A percentile compares a stretch with the other conserved stretches of the same genome.
Conservation (phyloP, 2,888 invertebrate genomes). For the Lysandra bellargus region DNA sequence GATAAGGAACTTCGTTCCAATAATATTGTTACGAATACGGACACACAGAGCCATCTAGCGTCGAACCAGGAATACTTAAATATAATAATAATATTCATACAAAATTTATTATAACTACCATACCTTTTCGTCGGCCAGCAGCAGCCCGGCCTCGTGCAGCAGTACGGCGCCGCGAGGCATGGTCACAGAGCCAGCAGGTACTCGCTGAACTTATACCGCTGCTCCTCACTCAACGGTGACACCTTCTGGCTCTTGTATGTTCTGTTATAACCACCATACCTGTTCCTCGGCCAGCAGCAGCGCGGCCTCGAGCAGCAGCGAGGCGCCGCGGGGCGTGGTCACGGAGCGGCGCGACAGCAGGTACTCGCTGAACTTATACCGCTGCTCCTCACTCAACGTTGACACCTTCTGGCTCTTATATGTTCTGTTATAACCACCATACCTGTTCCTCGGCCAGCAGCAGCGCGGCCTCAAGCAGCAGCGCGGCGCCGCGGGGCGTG, state of each 20-base stretch:
- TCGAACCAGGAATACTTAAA: too few species aligned
- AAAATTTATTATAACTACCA: too few species aligned
- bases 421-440: constrained; percentile 63
- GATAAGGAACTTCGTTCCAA: too few species aligned
- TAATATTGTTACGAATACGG: too few species aligned
- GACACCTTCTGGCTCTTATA: constrained; percentile 61
- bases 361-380: constrained; percentile 94
- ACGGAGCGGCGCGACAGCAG: constrained; percentile 94
- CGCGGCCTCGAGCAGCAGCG: constrained; percentile 89
- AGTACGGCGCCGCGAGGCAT: too few species aligned
- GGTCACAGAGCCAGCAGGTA: constrained; percentile 83
- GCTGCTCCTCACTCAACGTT: constrained; percentile 88
- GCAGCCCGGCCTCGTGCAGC: too few species aligned
- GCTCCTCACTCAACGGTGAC: constrained; percentile 85
- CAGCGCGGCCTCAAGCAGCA: constrained; percentile 88
- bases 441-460: constrained; percentile 85
- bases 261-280: constrained; percentile 61
- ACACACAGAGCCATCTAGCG: too few species aligned
- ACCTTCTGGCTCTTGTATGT: constrained; percentile 61
- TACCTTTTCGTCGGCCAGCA: too few species aligned
- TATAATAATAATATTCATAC: too few species aligned
- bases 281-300: constrained; percentile 80
- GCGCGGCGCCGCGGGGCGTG: constrained; percentile 89
- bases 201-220: constrained; percentile 92
- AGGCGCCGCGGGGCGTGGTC: constrained; percentile 90